Evolutionary conservation across 2,797 vertebrate species (phyloP).

Genomic region (Ptychadena robeensis): DNA sequence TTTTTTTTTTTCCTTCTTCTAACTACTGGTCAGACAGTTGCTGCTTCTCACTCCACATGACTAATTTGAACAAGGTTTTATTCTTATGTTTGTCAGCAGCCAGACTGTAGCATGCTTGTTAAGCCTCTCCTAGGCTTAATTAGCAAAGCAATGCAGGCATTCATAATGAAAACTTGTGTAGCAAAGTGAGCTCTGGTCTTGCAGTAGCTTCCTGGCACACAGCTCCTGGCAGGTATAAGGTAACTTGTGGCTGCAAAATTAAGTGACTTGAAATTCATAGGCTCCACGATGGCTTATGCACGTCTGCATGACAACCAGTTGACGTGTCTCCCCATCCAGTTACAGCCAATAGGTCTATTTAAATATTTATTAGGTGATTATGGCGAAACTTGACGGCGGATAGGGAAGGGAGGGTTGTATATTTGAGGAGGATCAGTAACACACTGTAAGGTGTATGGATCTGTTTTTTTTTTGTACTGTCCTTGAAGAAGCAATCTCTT

Average conservation of each 20-base stretch:
- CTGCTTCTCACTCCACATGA: slow-evolving; percentile 87
- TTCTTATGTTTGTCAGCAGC: slow-evolving; percentile 91
- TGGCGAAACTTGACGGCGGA: slow-evolving; percentile 76
- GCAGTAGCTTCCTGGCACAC: slow-evolving; percentile 84
- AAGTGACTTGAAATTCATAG: slow-evolving; percentile 91
- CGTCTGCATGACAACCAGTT: slow-evolving; percentile 87
- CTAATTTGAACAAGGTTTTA: slow-evolving; percentile 95
- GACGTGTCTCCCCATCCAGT: slow-evolving; percentile 83
- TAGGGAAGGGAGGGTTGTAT: slow-evolving; percentile 64
- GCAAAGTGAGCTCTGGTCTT: slow-evolving; percentile 76
- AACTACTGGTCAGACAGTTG: slow-evolving; percentile 78
- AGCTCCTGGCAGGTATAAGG: slow-evolving; percentile 79
- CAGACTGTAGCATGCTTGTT: slow-evolving; percentile 92
- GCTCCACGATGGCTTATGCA: slow-evolving; percentile 83
- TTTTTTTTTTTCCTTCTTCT: slow-evolving; percentile 63
- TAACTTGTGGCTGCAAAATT: slow-evolving; percentile 85
- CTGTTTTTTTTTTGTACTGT: slow-evolving; percentile 76
- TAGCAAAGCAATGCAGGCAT: slow-evolving; percentile 91
- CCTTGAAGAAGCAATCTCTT: slow-evolving; percentile 66
- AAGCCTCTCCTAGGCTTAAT: slow-evolving; percentile 91
- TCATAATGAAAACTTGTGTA: slow-evolving; percentile 85
- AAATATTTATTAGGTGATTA: slow-evolving; percentile 86
- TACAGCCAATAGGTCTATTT: slow-evolving; percentile 81
- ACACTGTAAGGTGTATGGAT: slow-evolving; percentile 73
- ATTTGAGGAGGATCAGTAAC: slow-evolving; percentile 63